Percentiles rank a stretch among this genome's conserved stretches.
Conservation (phyloP, 2,888 invertebrate genomes). For the Nycteola revayana region DNA sequence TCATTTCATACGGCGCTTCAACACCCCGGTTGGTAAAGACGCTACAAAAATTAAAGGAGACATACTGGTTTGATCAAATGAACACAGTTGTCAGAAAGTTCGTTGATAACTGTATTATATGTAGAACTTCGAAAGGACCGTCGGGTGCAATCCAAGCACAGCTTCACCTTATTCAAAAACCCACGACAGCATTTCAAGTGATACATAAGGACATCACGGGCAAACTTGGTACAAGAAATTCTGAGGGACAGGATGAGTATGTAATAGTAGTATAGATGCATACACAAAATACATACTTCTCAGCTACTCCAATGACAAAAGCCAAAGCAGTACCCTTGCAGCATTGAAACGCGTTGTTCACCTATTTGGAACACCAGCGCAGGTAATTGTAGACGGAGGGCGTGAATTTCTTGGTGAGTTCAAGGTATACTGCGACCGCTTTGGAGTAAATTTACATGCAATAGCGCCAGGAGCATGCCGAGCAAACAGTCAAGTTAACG, state of each 20-base stretch:
- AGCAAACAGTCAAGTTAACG: constrained; percentile 23
- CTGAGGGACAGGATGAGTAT: constrained; percentile 18
- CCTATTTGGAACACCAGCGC: too few relatives aligned
- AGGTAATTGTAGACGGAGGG: too few relatives aligned
- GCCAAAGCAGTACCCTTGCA: too few relatives aligned
- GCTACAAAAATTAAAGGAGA: constrained; percentile 21
- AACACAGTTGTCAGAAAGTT: constrained; percentile 20
- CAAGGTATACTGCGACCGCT: too few relatives aligned
- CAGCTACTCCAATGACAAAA: too few relatives aligned
- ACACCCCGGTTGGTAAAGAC: constrained; percentile 9
- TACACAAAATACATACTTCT: constrained; percentile 5
- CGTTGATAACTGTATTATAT: constrained; percentile 28
- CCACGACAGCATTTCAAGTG: constrained; percentile 21
- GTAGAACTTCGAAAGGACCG: constrained; percentile 27
- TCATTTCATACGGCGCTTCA: constrained; percentile 22
- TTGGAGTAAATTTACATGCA: constrained; percentile 11
- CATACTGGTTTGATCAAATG: constrained; percentile 29
- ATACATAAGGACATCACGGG: constrained; percentile 33
- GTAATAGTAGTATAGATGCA: constrained; percentile 28
- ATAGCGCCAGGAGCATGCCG: constrained; percentile 20
- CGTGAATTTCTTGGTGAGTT: too few relatives aligned
- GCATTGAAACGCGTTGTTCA: too few relatives aligned
- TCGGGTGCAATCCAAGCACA: constrained; percentile 31
- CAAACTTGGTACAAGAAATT: constrained; percentile 22
- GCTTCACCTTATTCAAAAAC: constrained; percentile 28